Conservation (phyloP, 2,797 vertebrate genomes). For the Crocodylus rhombifer region DNA sequence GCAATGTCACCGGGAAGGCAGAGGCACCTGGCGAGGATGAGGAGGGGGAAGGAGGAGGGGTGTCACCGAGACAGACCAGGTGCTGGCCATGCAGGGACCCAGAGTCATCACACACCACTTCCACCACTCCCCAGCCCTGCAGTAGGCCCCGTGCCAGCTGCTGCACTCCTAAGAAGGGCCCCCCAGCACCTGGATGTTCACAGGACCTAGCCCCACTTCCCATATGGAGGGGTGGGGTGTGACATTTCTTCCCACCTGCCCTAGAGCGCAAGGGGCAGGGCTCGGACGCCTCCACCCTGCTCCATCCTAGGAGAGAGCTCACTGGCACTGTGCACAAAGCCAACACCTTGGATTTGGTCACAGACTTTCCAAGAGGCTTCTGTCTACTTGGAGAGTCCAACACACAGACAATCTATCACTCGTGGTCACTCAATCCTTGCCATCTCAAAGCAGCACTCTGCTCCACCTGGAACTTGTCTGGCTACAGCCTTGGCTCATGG, state of each 20-base stretch:
- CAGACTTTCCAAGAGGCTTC: no score
- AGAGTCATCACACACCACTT: constrained; percentile 52
- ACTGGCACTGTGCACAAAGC: no score
- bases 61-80: background rate
- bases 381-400: no score
- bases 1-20: constrained; percentile 87
- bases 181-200: background rate
- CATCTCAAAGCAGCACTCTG: no score
- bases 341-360: no score
- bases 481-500: no score
- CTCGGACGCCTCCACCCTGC: background rate
- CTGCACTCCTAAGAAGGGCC: background rate
- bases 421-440: no score
- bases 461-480: no score
- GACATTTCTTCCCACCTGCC: background rate
- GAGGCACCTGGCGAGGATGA: constrained; percentile 78
- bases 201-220: constrained; percentile 17
- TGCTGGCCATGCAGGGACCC: background rate
- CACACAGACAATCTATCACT: no score
- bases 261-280: background rate
- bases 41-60: background rate
- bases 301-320: background rate
- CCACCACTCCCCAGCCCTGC: background rate
- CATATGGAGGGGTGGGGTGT: background rate
- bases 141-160: background rate